phyloP scores from a whole-genome alignment of 2,113 vertebrate species.

The Dasypus novemcinctus region DNA sequence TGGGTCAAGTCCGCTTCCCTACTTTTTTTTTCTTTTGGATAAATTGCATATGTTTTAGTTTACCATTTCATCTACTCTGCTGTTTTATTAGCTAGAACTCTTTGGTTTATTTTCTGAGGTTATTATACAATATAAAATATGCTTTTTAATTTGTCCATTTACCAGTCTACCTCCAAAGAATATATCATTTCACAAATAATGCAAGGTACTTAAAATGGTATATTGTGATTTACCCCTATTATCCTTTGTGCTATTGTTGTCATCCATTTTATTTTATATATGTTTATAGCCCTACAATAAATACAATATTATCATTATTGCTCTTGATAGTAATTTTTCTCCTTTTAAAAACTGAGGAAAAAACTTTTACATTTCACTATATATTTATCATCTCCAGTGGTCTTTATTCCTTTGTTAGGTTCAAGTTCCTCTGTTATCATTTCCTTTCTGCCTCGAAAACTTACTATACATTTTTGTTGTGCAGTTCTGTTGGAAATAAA shows the following conservation, averaged over 20 bases:
- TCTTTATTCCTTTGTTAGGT: slow-evolving; percentile 22
- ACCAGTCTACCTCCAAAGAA: background rate
- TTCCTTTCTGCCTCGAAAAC: background rate
- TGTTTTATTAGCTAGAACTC: background rate
- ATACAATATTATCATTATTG: background rate
- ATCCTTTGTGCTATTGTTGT: background rate
- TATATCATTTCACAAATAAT: background rate
- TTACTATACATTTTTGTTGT: background rate
- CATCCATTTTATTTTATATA: background rate
- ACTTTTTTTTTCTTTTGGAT: slow-evolving; percentile 47
- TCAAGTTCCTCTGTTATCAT: background rate
- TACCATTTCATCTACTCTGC: background rate
- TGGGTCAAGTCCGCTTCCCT: no score
- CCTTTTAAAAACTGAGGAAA: background rate
- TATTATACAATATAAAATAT: background rate
- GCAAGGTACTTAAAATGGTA: background rate
- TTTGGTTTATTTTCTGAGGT: slow-evolving; percentile 16
- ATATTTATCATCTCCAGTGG: background rate
- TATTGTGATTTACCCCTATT: background rate
- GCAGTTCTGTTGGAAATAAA: background rate
- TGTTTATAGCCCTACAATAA: background rate
- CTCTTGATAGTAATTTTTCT: background rate
- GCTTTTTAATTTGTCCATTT: slow-evolving; percentile 32
- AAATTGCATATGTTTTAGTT: slow-evolving; percentile 2
- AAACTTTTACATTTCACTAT: background rate